Evolutionary conservation across 2,888 invertebrate genomes (phyloP).

Genomic region (Megalurothrips usitatus): DNA sequence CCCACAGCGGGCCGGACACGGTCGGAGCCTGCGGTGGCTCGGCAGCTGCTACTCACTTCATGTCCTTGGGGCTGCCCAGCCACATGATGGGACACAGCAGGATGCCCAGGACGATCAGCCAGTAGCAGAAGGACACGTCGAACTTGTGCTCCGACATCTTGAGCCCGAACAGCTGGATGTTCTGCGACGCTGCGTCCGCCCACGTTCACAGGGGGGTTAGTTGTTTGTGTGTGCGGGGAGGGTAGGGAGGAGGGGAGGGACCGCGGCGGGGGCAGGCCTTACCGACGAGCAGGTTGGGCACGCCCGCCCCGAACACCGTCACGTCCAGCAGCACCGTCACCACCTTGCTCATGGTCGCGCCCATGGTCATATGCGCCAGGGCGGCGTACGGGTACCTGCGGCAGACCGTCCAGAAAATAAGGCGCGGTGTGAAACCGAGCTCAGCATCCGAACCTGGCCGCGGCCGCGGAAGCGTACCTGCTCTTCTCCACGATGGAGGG

Average conservation of each 20-base stretch:
- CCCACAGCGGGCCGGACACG: no score
- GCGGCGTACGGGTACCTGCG: constrained; percentile 77
- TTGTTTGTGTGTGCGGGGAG: constrained; percentile 9
- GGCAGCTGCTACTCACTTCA: constrained; percentile 62
- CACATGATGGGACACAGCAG: constrained; percentile 76
- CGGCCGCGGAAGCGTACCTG: constrained; percentile 45
- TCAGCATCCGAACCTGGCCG: not conserved
- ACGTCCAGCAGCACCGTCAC: constrained; percentile 68
- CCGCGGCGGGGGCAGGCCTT: constrained; percentile 37
- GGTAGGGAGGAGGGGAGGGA: not conserved
- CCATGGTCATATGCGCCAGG: constrained; percentile 73
- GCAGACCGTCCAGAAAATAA: not conserved
- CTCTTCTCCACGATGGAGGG: constrained; percentile 60
- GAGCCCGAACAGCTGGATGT: constrained; percentile 69
- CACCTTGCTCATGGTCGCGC: constrained; percentile 55
- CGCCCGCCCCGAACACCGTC: constrained; percentile 70
- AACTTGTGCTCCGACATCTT: constrained; percentile 62
- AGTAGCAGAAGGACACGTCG: constrained; percentile 72
- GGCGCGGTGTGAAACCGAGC: not conserved
- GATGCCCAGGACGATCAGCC: constrained; percentile 71
- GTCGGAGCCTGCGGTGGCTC: no score
- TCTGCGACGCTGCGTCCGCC: constrained; percentile 72
- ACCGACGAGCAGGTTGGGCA: constrained; percentile 77
- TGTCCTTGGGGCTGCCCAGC: constrained; percentile 87
- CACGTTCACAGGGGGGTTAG: no score